These are phyloP conservation scores for Seriola aureovittata DNA, from an alignment of 2,113 vertebrate species.

Conservation along the genomic window DNA sequence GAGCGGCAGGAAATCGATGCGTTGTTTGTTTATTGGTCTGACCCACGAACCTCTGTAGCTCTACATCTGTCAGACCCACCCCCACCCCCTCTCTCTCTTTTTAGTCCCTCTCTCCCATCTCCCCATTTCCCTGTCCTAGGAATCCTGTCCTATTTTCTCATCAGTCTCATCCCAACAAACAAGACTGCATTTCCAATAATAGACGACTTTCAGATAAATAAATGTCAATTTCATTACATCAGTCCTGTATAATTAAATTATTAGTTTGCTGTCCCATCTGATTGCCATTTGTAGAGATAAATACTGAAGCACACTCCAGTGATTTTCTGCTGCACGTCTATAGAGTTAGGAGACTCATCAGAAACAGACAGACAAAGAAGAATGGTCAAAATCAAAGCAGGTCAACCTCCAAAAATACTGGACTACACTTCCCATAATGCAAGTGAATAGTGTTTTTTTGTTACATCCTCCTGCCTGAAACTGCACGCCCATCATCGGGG, in stretches of 20 bases:
- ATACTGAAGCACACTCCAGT: no score
- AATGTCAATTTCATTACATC: slow-evolving; percentile 11
- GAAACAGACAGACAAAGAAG: no score
- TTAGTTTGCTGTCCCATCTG: not conserved
- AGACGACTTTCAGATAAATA: not conserved
- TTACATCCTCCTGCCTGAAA: no score
- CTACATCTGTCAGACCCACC: slow-evolving; percentile 44
- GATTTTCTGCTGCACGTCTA: no score
- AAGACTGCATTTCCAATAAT: not conserved
- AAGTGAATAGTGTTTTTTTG: no score
- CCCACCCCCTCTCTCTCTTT: not conserved
- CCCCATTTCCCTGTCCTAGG: not conserved
- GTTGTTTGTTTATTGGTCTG: slow-evolving; percentile 79
- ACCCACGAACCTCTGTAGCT: slow-evolving; percentile 61
- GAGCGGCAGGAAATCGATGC: slow-evolving; percentile 75
- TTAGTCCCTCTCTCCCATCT: not conserved
- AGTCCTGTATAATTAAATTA: no score
- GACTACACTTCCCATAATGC: no score
- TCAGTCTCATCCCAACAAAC: slow-evolving; percentile 7
- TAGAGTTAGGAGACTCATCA: not conserved
- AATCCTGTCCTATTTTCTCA: not conserved
- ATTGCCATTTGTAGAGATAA: not conserved
- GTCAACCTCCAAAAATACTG: no score
- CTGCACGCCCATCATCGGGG: no score
- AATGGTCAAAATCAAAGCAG: no score